Evolutionary conservation across 1,140 invertebrate genomes (phyloP), one percentile per base, ranked within the genome.

Genomic region (Euwallacea similis): DNA sequence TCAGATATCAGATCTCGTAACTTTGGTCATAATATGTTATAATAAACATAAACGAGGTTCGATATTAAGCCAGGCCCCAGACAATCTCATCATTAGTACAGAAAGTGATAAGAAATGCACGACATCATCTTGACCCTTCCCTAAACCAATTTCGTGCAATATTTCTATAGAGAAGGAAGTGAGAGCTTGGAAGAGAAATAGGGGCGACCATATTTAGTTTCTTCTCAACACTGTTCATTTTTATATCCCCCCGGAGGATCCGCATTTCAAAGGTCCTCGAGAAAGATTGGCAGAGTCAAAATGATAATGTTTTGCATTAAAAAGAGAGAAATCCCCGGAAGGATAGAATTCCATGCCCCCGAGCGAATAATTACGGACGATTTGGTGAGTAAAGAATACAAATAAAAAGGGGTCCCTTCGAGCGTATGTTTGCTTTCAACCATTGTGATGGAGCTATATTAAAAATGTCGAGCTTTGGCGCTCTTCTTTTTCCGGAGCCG

Each of bases 291-390:
- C 70, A 66, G 50, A 66, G 63, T 67, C 70, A 56, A 58, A 72
- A 72, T 72, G 70, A 72, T 72, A 72, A 72, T 72, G 65, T 72
- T 72, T 72, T 72, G 70, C 70, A 71, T 71, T 71, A 58, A 61
- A 72, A 59, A 71, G 42, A 63, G 54, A 61, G 42, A 71, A 66
- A 64, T 15, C 42, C 42, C 41, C 1, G 53, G 60, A 60, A 71
- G 69, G 69, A 60, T 47, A 50, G 62, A 62, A 50, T 47, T 42
- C 47, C 46, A 7, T 33, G 44, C 42, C 53, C 54, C 8, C 9
- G 44, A 21, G 54, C 69, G 63, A 60, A 66, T 71, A 71, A 71
- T 71, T 71, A 71, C 62, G 42, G 63, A 58, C 69, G 54, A 66
- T 71, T 71, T 71, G 42, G 44, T 53, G 60, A 63, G 61, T 70